Evolutionary conservation across 1,140 invertebrate species (phyloP).

Genomic region (Neoseiulus cucumeris): DNA sequence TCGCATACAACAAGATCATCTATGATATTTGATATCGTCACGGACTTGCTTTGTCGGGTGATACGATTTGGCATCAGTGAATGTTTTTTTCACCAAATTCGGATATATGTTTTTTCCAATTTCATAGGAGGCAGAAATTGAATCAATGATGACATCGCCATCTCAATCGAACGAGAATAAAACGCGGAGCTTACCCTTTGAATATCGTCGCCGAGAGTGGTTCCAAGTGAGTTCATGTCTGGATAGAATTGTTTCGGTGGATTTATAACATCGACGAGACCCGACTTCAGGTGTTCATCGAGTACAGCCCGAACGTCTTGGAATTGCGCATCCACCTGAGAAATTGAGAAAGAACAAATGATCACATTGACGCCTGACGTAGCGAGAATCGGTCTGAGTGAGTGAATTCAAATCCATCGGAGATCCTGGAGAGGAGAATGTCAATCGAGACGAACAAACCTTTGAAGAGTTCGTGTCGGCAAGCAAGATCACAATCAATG

Average conservation of each 20-base stretch:
- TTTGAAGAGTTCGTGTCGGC: conserved; percentile 41
- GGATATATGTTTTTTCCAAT: too few species aligned
- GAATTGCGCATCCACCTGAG: conserved; percentile 12
- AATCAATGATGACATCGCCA: too few species aligned
- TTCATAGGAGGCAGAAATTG: too few species aligned
- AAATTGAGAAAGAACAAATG: conserved; percentile 2
- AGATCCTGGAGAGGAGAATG: neutral
- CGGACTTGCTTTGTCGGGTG: too few species aligned
- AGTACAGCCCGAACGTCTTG: conserved; percentile 32
- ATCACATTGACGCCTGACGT: too few species aligned
- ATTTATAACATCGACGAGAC: conserved; percentile 69
- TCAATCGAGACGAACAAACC: neutral
- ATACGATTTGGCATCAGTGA: too few species aligned
- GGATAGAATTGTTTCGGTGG: conserved; percentile 73
- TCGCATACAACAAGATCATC: too few species aligned
- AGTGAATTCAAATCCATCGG: neutral
- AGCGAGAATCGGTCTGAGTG: neutral
- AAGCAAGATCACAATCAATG: conserved; percentile 70
- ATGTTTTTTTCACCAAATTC: too few species aligned
- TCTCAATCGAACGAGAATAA: conserved; percentile 6
- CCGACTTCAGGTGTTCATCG: conserved; percentile 46
- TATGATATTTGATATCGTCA: too few species aligned
- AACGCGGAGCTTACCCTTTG: conserved; percentile 47
- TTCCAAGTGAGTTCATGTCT: conserved; percentile 37
- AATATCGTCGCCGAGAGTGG: conserved; percentile 63